A percentile compares a stretch with the other conserved stretches of the same genome.
These are phyloP conservation scores for Oreochromis spilurus DNA, from an alignment of 2,113 vertebrate genomes.

Conservation along the genomic window DNA sequence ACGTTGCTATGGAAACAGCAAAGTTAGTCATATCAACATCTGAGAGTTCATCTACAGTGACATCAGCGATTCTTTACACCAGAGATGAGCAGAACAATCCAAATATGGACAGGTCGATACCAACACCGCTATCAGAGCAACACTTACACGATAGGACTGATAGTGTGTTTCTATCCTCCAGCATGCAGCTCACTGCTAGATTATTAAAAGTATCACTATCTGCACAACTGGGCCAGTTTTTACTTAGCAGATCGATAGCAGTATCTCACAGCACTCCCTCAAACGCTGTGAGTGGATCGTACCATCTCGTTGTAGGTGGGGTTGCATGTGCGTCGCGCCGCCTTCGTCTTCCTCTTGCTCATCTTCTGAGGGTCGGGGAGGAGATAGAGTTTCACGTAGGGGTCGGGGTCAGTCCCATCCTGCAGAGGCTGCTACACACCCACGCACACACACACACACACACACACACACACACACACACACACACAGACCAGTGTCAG, in stretches of 20 bases:
- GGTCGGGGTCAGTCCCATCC: constrained; percentile 92
- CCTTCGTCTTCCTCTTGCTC: constrained; percentile 97
- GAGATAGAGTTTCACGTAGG: constrained; percentile 95
- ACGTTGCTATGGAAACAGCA: background rate
- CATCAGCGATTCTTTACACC: background rate
- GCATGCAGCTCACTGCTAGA: background rate
- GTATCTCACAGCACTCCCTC: background rate
- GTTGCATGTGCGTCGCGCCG: constrained; percentile 93
- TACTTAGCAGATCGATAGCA: background rate
- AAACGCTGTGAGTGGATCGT: background rate
- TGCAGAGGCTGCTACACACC: constrained; percentile 82
- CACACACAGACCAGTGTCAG: background rate
- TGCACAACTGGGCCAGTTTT: background rate
- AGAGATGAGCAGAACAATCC: background rate
- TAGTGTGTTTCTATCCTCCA: background rate
- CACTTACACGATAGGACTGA: no score
- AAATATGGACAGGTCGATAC: fast-evolving
- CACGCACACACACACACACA: constrained; percentile 10
- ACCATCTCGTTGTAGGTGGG: constrained; percentile 99
- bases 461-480: background rate
- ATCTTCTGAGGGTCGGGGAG: constrained; percentile 95
- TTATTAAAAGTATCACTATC: fast-evolving
- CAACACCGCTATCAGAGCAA: fast-evolving
- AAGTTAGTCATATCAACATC: background rate
- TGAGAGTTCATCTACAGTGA: background rate